Evolutionary conservation across 2,113 vertebrate genomes (phyloP), one percentile per base, ranked within the genome.

Genomic region (Peromyscus californicus): DNA sequence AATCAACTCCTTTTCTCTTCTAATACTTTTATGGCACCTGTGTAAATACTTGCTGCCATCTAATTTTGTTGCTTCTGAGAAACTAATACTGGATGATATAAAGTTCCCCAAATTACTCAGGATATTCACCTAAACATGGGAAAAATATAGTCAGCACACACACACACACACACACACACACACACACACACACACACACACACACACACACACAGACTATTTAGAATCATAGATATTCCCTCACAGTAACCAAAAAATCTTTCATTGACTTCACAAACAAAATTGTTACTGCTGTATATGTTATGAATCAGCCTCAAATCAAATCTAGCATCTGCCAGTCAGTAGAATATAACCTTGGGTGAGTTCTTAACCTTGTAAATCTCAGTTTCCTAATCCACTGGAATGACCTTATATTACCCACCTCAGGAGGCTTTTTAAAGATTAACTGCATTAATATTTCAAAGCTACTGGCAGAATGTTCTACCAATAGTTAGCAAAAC

Each of bases 91-190:
- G 26, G 2, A 0, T 76, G 29, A 78, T 86, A 80, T 85, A 88
- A 96, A 85, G 21, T 36, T 87, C 6, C 21, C 24, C 31, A 70
- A 61, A 67, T 88, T 74, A 78, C 31, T 86, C 67, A 90, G 61
- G 51, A 83, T 59, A 96, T 94, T 74, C 17, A 72, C 54, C 39
- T 91, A 89, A 89, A 91, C 29, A 89, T 39, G 17, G n/a, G 87
- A 39, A 79, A 79, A 24, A 51, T 93, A 13, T 75, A 36, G 57
- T 89, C 5, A 10, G 69, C 65, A 45, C 16, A 45, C 16, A 11
- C 51, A 51, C 51, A 45, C n/a, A n/a, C n/a, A n/a, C n/a, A n/a
- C n/a, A 48, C 45, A 48, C 45, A n/a, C n/a, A n/a, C n/a, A n/a
- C 65, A 45, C 16, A 45, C 16, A 11, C 51, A 51, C 51, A 45